These are phyloP conservation scores for Craseonycteris thonglongyai DNA, from an alignment of 2,113 vertebrate genomes.

Conservation along the genomic window DNA sequence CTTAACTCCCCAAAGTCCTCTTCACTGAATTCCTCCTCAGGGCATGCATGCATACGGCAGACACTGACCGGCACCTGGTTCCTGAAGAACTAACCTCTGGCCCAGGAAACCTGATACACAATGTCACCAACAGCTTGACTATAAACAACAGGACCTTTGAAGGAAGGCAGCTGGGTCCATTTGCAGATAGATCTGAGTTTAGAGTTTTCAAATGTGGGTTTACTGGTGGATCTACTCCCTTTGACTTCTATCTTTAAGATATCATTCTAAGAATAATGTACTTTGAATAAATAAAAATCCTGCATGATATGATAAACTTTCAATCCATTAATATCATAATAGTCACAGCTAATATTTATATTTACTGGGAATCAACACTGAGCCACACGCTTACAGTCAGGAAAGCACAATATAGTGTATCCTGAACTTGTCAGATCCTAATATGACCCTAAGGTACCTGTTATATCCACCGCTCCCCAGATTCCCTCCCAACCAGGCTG, in stretches of 20 bases:
- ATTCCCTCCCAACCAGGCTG: not conserved
- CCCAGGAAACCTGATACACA: accelerated
- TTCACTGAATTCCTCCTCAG: not conserved
- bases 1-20: not conserved
- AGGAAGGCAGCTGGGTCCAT: not conserved
- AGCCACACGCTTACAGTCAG: not conserved
- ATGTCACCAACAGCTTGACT: not conserved
- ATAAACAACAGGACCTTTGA: not conserved
- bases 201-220: not conserved
- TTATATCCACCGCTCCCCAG: not conserved
- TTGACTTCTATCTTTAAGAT: not conserved
- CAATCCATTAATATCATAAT: not conserved
- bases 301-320: not conserved
- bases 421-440: not conserved
- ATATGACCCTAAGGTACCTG: not conserved
- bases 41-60: not conserved
- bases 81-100: not conserved
- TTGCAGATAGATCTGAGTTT: not conserved
- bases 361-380: no score
- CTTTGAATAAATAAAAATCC: not conserved
- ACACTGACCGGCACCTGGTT: accelerated
- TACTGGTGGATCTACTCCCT: not conserved
- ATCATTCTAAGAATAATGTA: not conserved
- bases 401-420: not conserved
- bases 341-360: not conserved